Evolutionary conservation across 2,797 vertebrate species (phyloP).

Genomic region (Hylomyscus alleni): DNA sequence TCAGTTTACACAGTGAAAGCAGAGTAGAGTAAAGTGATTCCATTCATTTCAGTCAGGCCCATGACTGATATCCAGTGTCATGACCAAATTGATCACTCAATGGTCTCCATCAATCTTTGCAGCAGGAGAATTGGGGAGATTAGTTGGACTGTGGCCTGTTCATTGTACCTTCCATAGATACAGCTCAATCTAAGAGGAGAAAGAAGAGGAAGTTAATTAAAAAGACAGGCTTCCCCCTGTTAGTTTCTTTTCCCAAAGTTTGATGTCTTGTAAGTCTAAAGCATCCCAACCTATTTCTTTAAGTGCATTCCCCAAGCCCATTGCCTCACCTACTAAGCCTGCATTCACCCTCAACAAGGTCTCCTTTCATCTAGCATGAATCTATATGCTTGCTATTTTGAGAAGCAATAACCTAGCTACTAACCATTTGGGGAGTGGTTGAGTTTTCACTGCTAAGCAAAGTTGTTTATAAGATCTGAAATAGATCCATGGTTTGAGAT

Average conservation of each 20-base stretch:
- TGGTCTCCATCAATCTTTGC: conserved; percentile 81
- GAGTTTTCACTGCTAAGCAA: neutral
- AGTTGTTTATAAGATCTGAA: neutral
- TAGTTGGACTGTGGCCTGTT: conserved; percentile 78
- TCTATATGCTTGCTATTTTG: neutral
- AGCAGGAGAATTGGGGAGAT: conserved; percentile 78
- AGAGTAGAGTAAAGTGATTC: conserved; percentile 82
- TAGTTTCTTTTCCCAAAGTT: conserved; percentile 50
- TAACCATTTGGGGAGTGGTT: neutral
- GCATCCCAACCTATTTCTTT: neutral
- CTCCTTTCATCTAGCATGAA: neutral
- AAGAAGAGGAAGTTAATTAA: conserved; percentile 66
- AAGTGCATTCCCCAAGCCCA: neutral
- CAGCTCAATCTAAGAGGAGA: conserved; percentile 74
- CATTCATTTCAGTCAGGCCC: conserved; percentile 82
- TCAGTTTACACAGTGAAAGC: conserved; percentile 76
- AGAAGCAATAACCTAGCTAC: neutral
- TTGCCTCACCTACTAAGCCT: neutral
- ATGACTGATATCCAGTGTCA: conserved; percentile 83
- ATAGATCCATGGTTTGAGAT: neutral
- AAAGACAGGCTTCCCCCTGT: neutral
- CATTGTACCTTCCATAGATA: conserved; percentile 76
- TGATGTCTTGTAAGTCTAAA: neutral
- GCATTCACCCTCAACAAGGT: neutral
- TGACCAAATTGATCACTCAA: conserved; percentile 83